Conservation (phyloP, 2,888 invertebrate species). For the Thera britannica region DNA sequence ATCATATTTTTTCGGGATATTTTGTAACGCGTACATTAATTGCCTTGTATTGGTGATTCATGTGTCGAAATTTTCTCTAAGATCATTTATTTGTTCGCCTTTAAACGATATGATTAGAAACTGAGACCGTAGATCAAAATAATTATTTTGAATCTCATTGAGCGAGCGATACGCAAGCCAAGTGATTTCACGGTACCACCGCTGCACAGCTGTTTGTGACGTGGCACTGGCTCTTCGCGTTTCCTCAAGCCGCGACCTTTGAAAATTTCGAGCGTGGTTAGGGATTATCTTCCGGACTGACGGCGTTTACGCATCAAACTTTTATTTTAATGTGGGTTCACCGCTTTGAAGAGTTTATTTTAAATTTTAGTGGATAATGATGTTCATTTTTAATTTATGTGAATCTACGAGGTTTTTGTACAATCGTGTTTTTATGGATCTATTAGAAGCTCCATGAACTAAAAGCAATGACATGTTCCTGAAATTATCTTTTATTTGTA, state of each 20-base stretch:
- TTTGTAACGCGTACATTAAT: too few relatives aligned
- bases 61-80: too few relatives aligned
- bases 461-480: too few relatives aligned
- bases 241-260: slow-evolving; percentile 54
- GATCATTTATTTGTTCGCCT: too few relatives aligned
- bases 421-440: background rate
- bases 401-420: slow-evolving; percentile 12
- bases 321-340: slow-evolving; percentile 16
- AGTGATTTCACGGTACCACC: slow-evolving; percentile 29
- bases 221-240: slow-evolving; percentile 25
- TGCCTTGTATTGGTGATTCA: too few relatives aligned
- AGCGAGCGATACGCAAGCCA: slow-evolving; percentile 11
- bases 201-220: slow-evolving; percentile 39
- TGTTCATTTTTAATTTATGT: slow-evolving; percentile 29
- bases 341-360: slow-evolving; percentile 26
- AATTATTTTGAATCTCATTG: background rate
- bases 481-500: too few relatives aligned
- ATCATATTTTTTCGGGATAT: too few relatives aligned
- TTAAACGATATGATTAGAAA: background rate
- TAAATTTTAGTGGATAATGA: slow-evolving; percentile 27
- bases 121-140: background rate
- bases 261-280: slow-evolving; percentile 32
- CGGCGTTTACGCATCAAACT: slow-evolving; percentile 25
- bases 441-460: too few relatives aligned
- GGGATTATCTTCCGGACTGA: slow-evolving; percentile 33